phyloP scores from a whole-genome alignment of 2,113 vertebrate genomes.

The Neolamprologus ventralis region DNA sequence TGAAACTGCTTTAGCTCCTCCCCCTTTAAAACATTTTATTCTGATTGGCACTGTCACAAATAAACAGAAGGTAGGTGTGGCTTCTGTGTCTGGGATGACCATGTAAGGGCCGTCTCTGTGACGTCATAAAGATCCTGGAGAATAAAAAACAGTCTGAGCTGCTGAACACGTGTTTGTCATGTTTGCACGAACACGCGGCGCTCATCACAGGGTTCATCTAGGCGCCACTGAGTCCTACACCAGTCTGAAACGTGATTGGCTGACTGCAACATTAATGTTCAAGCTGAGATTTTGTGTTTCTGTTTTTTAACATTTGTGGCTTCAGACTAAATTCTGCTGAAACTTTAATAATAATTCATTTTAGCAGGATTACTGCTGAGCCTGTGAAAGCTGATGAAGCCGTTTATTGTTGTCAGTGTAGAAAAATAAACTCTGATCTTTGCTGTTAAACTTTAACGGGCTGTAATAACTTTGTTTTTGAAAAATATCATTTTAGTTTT shows the following conservation, averaged over 20 bases:
- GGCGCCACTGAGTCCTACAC: not conserved
- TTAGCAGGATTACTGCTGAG: not conserved
- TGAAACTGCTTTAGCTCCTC: not conserved
- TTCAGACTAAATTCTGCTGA: not conserved
- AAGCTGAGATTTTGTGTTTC: not conserved
- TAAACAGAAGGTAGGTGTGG: not conserved
- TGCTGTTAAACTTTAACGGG: not conserved
- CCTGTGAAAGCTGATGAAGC: not conserved
- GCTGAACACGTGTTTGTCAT: not conserved
- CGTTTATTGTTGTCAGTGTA: fast-evolving
- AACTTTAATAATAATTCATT: not conserved
- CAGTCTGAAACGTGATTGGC: not conserved
- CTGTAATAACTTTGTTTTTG: not conserved
- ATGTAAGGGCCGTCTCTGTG: not conserved
- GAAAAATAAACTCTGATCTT: not conserved
- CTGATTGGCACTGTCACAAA: not conserved
- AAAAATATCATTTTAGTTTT: not conserved
- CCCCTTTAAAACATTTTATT: not conserved
- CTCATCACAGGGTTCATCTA: not conserved
- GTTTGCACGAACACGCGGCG: not conserved
- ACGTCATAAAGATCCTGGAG: not conserved
- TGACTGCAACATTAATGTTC: not conserved
- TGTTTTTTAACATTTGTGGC: not conserved
- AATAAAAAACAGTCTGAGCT: not conserved
- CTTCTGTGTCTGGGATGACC: not conserved